Conservation (phyloP, 2,113 vertebrate species). For the Puntigrus tetrazona region DNA sequence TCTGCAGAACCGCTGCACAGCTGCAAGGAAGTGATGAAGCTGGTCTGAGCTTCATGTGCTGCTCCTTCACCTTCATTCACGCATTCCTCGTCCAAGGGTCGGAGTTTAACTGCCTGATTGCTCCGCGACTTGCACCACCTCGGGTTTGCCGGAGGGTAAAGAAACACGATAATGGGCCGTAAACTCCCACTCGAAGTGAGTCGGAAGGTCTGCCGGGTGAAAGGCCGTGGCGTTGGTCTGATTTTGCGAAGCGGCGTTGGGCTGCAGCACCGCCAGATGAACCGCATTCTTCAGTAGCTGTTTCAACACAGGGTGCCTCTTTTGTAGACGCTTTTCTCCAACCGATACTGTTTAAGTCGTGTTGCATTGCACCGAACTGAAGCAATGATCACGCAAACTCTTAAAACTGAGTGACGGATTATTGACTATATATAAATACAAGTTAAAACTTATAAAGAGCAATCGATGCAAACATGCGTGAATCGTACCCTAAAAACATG, state of each 20-base stretch:
- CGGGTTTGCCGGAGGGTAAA: neutral
- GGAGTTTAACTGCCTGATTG: constrained; percentile 36
- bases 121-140: neutral
- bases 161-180: constrained; percentile 2
- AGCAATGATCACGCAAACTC: neutral
- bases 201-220: neutral
- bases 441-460: too few relatives aligned
- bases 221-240: constrained; percentile 3
- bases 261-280: neutral
- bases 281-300: neutral
- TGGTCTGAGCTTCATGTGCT: constrained; percentile 11
- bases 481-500: too few relatives aligned
- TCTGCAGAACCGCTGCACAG: neutral
- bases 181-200: neutral
- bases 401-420: too few relatives aligned
- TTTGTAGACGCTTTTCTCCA: neutral
- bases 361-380: neutral
- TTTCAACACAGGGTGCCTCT: neutral
- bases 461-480: too few relatives aligned
- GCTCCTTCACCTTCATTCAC: constrained; percentile 26
- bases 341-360: neutral
- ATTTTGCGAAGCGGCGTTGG: neutral
- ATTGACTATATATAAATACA: too few relatives aligned
- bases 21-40: constrained; percentile 31
- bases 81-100: constrained; percentile 47